These are phyloP conservation scores for Anoura caudifer DNA, from an alignment of 2,113 vertebrate species.

Conservation along the genomic window DNA sequence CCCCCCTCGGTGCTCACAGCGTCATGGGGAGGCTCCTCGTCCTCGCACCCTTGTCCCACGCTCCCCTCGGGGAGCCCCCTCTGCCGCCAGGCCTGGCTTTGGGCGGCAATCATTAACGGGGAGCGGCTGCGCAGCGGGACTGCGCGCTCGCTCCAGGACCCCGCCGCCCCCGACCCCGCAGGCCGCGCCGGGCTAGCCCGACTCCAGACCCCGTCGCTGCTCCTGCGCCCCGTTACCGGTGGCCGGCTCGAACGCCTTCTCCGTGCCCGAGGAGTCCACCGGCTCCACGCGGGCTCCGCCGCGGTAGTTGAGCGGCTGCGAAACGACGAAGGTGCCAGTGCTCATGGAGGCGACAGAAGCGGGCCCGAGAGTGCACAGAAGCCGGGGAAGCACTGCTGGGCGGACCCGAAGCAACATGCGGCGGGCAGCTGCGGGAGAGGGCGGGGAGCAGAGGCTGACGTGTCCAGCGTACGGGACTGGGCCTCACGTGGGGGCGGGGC, in stretches of 20 bases:
- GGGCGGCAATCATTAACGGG: too few species aligned
- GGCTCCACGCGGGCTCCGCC: slow-evolving; percentile 85
- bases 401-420: accelerated
- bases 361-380: accelerated
- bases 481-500: accelerated
- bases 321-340: slow-evolving; percentile 80
- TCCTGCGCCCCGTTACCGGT: slow-evolving; percentile 84
- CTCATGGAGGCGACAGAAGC: slow-evolving; percentile 73
- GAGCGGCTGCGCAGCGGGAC: too few species aligned
- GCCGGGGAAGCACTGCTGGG: accelerated
- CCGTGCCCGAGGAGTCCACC: slow-evolving; percentile 74
- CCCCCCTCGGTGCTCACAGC: neutral
- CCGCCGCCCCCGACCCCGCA: neutral
- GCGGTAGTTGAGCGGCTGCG: slow-evolving; percentile 90
- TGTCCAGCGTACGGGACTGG: accelerated
- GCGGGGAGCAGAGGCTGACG: accelerated
- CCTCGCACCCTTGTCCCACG: too few species aligned
- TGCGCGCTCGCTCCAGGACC: too few species aligned
- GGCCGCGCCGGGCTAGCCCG: neutral
- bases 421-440: accelerated
- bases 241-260: slow-evolving; percentile 91
- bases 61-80: too few species aligned
- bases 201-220: neutral
- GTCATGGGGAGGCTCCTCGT: too few species aligned
- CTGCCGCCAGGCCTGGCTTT: too few species aligned